Percentiles rank a stretch among this genome's conserved stretches.
phyloP scores from a whole-genome alignment of 37 sponge, comb jelly and placozoan species.

The Cladorhizidae sp. region DNA sequence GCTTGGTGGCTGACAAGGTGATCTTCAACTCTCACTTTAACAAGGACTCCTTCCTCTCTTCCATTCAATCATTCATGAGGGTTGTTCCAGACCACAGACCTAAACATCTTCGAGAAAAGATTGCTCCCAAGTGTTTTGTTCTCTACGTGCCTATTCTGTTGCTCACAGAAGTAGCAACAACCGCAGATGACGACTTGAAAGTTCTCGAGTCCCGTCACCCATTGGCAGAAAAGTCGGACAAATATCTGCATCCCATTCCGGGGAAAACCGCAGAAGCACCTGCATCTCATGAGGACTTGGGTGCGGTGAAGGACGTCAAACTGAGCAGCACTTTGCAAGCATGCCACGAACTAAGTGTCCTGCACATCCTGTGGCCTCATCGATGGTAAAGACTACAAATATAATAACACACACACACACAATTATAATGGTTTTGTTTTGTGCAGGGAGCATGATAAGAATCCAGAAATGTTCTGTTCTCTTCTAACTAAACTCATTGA shows the following conservation, averaged over 20 bases:
- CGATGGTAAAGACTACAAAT: conserved; percentile 69
- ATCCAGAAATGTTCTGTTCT: conserved; percentile 78
- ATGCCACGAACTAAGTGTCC: not conserved
- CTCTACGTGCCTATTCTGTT: conserved; percentile 79
- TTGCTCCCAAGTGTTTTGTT: conserved; percentile 71
- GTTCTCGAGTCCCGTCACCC: too few relatives aligned
- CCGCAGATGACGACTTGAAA: too few relatives aligned
- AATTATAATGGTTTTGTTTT: not conserved
- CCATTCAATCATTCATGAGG: conserved; percentile 67
- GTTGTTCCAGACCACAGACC: conserved; percentile 80
- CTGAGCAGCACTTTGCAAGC: too few relatives aligned
- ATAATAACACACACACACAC: not conserved
- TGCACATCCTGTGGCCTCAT: conserved; percentile 95
- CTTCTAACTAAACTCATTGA: conserved; percentile 54
- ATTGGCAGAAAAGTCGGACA: not conserved
- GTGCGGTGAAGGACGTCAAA: too few relatives aligned
- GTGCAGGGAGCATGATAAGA: conserved; percentile 93
- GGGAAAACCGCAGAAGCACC: too few relatives aligned
- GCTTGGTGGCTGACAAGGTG: conserved; percentile 78
- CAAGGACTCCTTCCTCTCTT: conserved; percentile 82
- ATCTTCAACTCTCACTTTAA: conserved; percentile 94
- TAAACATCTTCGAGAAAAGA: conserved; percentile 54
- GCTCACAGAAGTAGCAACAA: not conserved
- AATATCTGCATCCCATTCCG: too few relatives aligned
- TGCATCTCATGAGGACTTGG: not conserved